These are phyloP conservation scores for Dicrurus megarhynchus DNA, from an alignment of 2,113 vertebrate genomes.

Conservation along the genomic window DNA sequence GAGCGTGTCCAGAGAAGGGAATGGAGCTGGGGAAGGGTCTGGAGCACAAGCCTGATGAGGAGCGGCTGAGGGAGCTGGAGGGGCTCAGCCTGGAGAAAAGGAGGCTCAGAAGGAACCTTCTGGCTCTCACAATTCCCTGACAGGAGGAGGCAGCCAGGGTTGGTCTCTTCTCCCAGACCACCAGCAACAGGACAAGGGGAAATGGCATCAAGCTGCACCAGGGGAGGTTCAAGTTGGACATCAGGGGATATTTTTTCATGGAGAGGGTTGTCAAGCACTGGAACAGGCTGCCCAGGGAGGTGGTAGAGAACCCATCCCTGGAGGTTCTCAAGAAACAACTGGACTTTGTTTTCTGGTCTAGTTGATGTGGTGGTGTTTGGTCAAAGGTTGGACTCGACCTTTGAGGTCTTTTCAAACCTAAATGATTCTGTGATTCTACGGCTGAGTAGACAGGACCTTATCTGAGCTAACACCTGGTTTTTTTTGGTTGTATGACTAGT, in stretches of 20 bases:
- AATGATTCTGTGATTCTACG: background rate
- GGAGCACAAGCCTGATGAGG: background rate
- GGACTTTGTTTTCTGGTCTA: background rate
- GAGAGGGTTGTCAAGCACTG: background rate
- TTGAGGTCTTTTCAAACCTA: background rate
- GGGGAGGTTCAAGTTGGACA: background rate
- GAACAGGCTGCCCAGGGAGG: background rate
- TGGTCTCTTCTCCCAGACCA: background rate
- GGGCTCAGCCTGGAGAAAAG: background rate
- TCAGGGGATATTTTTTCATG: background rate
- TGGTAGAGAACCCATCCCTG: fast-evolving
- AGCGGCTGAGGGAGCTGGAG: background rate
- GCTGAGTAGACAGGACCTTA: fast-evolving
- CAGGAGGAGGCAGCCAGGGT: background rate
- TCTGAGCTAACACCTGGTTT: background rate
- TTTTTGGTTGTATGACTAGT: background rate
- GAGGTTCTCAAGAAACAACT: fast-evolving
- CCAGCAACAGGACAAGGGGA: background rate
- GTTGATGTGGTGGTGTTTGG: background rate
- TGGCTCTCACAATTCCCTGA: background rate
- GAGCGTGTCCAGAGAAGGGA: background rate
- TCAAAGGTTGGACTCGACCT: background rate
- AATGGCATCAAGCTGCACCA: background rate
- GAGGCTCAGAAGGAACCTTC: background rate
- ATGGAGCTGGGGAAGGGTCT: background rate